These are phyloP conservation scores for Leucoraja erinaceus DNA, from an alignment of 2,113 vertebrate species.

Conservation along the genomic window DNA sequence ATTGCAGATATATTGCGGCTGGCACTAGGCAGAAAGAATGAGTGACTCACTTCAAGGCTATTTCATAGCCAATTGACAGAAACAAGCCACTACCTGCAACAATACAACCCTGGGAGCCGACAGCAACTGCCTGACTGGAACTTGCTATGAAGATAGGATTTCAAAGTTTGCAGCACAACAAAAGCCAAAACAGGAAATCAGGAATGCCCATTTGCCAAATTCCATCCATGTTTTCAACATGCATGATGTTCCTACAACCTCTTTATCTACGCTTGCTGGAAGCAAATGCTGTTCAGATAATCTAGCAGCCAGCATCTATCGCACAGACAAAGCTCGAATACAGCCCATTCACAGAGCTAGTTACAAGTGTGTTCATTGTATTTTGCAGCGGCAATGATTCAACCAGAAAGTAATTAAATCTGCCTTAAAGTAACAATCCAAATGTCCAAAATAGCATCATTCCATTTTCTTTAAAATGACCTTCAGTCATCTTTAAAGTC, in stretches of 20 bases:
- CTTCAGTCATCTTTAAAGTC: background rate
- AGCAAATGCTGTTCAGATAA: background rate
- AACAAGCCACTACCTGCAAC: background rate
- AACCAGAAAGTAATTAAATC: background rate
- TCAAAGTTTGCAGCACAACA: background rate
- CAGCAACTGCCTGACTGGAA: background rate
- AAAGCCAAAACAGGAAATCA: background rate
- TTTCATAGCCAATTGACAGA: background rate
- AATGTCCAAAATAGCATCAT: background rate
- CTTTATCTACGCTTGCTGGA: background rate
- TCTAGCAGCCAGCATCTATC: background rate
- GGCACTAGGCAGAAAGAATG: background rate
- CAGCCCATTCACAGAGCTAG: background rate
- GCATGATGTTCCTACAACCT: background rate
- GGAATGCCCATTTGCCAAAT: background rate
- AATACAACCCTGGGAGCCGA: too few relatives aligned
- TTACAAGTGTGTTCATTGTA: background rate
- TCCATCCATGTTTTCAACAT: background rate
- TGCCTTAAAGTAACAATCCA: slow-evolving; percentile 1
- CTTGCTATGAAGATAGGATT: background rate
- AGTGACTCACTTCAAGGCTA: background rate
- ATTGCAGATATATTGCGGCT: background rate
- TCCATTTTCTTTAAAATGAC: background rate
- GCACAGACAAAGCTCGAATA: background rate
- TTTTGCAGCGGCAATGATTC: background rate